Evolutionary conservation across 1,140 invertebrate species (phyloP), one percentile per base, ranked within the genome.

Genomic region (Adelges cooleyi): DNA sequence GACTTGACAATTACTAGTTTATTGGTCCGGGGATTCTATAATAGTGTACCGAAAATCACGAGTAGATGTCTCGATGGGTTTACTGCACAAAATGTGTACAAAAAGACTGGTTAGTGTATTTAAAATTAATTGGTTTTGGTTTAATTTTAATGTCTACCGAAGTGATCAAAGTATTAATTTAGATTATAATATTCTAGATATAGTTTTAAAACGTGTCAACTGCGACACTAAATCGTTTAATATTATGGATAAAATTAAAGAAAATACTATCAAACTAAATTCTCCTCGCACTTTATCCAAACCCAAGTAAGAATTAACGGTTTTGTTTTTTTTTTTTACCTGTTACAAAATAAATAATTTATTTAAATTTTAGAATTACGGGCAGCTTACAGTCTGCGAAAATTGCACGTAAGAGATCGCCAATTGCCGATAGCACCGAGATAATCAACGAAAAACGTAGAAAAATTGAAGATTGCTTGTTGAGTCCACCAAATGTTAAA

Each of bases 381-480:
- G 22, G 29, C 9, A 33, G 44, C 29, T 6, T 48, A 46, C 40
- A 40, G n/a, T 1, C 17, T 15, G 44, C 4, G 11, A 48, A 33
- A 15, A 48, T 15, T 48, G 3, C 5, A 48, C 27, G 13, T 1
- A 48, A 62, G 1, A 40, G 42, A 8, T 46, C 56, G 18, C 15
- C 56, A n/a, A 10, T 6, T 4, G 3, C 18, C 22, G 42, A 62
- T 48, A 9, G n/a, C 15, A 3, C n/a, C n/a, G 5, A 0, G n/a
- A 33, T 33, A 33, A 33, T 6, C 11, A 62, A 48, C 20, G 56
- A 62, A 10, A 62, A 62, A 48, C 42, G 42, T 9, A 48, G 56
- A 33, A 62, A 62, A 62, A 11, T 48, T 17, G 23, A 48, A 20
- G 56, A 48, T 2, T 4, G 17, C 23, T 11, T 44, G 17, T 27